Evolutionary conservation across 2,888 invertebrate genomes (phyloP).

Genomic region (Endotricha flammealis): DNA sequence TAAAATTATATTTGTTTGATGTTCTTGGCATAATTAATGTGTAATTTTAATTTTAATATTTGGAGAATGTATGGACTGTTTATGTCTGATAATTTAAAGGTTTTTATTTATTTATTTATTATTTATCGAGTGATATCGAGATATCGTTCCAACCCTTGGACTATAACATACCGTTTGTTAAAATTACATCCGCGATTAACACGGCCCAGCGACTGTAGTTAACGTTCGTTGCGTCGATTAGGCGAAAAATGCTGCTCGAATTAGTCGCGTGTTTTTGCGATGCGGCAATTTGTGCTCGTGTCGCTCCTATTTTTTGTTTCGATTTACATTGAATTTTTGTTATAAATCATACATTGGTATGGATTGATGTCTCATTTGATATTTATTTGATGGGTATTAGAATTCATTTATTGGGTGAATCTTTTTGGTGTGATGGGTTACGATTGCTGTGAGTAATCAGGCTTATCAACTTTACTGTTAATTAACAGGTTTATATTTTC

Average conservation of each 20-base stretch:
- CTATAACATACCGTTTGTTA: conserved; percentile 25
- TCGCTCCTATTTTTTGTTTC: background rate
- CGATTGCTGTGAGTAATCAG: too few relatives aligned
- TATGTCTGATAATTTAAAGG: too few relatives aligned
- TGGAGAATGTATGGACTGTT: too few relatives aligned
- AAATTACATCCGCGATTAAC: conserved; percentile 64
- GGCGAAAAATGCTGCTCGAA: conserved; percentile 47
- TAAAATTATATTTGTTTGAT: too few relatives aligned
- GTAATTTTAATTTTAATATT: too few relatives aligned
- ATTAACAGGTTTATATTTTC: too few relatives aligned
- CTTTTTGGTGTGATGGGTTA: too few relatives aligned
- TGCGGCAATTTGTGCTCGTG: conserved; percentile 5
- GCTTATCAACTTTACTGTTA: too few relatives aligned
- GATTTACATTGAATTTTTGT: background rate
- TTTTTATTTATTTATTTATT: too few relatives aligned
- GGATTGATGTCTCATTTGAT: background rate
- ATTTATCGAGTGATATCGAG: background rate
- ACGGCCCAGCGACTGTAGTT: conserved; percentile 38
- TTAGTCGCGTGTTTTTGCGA: conserved; percentile 32
- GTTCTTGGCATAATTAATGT: too few relatives aligned
- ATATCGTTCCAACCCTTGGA: conserved; percentile 12
- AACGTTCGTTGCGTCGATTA: conserved; percentile 56
- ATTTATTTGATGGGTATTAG: background rate
- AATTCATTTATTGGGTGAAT: too few relatives aligned
- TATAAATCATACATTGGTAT: background rate